Evolutionary conservation across 2,888 invertebrate genomes (phyloP).

Genomic region (Pterostichus niger): DNA sequence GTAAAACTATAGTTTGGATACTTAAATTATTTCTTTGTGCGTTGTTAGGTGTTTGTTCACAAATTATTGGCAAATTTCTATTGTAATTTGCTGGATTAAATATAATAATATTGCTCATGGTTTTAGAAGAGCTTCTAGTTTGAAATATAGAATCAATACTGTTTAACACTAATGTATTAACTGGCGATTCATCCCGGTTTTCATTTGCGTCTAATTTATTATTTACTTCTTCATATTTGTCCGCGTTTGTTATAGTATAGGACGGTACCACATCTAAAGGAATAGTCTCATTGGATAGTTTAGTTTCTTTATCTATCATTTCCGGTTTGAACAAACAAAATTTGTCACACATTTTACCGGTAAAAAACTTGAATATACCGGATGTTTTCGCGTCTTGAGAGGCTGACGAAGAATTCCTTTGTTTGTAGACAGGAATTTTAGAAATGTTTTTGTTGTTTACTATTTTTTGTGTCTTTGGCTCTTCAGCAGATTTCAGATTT

Average conservation of each 20-base stretch:
- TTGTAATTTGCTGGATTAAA: neutral
- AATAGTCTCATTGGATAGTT: too few species aligned
- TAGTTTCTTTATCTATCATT: too few species aligned
- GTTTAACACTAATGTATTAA: constrained; percentile 15
- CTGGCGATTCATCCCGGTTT: neutral
- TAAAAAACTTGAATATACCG: too few species aligned
- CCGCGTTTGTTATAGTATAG: too few species aligned
- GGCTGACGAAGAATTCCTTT: neutral
- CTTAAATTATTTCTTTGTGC: neutral
- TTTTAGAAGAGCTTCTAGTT: neutral
- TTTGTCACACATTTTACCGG: too few species aligned
- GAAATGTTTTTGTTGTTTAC: neutral
- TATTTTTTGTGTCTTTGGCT: neutral
- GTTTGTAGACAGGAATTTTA: neutral
- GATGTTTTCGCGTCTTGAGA: too few species aligned
- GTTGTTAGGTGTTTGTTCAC: neutral
- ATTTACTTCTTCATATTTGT: neutral
- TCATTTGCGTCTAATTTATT: neutral
- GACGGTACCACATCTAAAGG: too few species aligned
- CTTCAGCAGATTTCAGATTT: too few species aligned
- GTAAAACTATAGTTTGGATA: neutral
- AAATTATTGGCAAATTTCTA: neutral
- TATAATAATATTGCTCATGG: constrained; percentile 4
- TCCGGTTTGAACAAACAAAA: too few species aligned
- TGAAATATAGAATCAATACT: constrained; percentile 15